A percentile compares a stretch with the other conserved stretches of the same genome.
These are phyloP conservation scores for Glomeris marginata DNA, from an alignment of 2,888 invertebrate genomes.

Conservation along the genomic window DNA sequence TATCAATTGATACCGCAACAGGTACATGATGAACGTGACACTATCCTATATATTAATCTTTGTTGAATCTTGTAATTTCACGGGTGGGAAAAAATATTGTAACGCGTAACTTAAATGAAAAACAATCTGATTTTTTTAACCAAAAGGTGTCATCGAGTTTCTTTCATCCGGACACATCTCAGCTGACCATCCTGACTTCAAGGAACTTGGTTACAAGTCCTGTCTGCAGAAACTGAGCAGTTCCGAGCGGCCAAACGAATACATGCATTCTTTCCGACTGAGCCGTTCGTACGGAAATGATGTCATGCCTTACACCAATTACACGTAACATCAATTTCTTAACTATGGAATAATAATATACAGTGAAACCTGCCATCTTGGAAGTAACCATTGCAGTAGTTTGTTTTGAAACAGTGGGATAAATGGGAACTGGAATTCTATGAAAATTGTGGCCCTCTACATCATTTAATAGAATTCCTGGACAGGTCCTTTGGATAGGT, in stretches of 20 bases:
- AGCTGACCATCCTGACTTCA: slow-evolving; percentile 89
- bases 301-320: slow-evolving; percentile 96
- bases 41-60: too few species aligned
- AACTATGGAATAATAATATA: too few species aligned
- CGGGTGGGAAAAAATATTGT: neutral
- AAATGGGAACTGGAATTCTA: too few species aligned
- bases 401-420: too few species aligned
- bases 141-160: slow-evolving; percentile 83
- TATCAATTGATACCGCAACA: too few species aligned
- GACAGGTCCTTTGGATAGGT: too few species aligned
- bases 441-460: too few species aligned
- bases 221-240: slow-evolving; percentile 65
- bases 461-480: too few species aligned
- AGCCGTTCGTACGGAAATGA: slow-evolving; percentile 89
- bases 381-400: too few species aligned
- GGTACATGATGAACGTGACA: too few species aligned
- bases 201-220: slow-evolving; percentile 81
- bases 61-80: neutral
- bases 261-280: slow-evolving; percentile 90
- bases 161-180: slow-evolving; percentile 77
- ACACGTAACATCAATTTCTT: slow-evolving; percentile 55
- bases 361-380: too few species aligned
- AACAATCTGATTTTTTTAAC: slow-evolving; percentile 17
- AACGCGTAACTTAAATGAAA: neutral
- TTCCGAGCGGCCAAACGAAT: slow-evolving; percentile 28